phyloP scores from a whole-genome alignment of 1,140 invertebrate genomes.

The Pinna nobilis region DNA sequence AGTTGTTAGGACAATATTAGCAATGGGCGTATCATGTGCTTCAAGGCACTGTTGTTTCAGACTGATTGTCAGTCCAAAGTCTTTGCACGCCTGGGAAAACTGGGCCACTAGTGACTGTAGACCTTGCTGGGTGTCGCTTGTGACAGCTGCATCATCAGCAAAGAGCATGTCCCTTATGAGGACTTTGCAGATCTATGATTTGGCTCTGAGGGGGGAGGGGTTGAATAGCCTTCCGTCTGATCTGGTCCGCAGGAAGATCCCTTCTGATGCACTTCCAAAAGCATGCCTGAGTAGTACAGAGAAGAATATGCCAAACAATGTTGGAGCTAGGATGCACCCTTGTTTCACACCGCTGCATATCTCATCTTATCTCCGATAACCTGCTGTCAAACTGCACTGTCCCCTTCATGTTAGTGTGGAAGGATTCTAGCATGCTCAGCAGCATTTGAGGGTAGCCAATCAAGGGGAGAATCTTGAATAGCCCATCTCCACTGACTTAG shows the following conservation, averaged over 20 bases:
- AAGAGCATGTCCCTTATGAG: too few species aligned
- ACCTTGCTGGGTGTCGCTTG: not conserved
- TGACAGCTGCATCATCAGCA: too few species aligned
- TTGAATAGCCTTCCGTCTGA: conserved; percentile 23
- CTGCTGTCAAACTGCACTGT: too few species aligned
- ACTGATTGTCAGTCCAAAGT: not conserved
- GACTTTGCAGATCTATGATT: conserved; percentile 12
- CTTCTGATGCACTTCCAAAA: conserved; percentile 3
- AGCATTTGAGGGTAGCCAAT: conserved; percentile 21
- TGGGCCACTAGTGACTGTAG: not conserved
- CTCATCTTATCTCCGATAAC: too few species aligned
- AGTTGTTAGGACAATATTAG: too few species aligned
- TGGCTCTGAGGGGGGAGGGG: conserved; percentile 1
- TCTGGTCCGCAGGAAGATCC: conserved; percentile 17
- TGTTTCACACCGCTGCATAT: too few species aligned
- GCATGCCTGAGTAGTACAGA: too few species aligned
- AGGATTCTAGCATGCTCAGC: not conserved
- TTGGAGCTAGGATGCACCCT: too few species aligned
- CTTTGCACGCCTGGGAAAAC: not conserved
- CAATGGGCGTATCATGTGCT: too few species aligned
- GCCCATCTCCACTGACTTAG: not conserved
- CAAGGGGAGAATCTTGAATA: conserved; percentile 26
- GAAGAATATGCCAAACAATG: too few species aligned
- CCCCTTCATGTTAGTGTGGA: too few species aligned
- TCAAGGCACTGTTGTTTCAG: too few species aligned